Evolutionary conservation across 2,797 vertebrate species (phyloP), one percentile per base, ranked within the genome.

Genomic region (Enteromius thamalakanensis): DNA sequence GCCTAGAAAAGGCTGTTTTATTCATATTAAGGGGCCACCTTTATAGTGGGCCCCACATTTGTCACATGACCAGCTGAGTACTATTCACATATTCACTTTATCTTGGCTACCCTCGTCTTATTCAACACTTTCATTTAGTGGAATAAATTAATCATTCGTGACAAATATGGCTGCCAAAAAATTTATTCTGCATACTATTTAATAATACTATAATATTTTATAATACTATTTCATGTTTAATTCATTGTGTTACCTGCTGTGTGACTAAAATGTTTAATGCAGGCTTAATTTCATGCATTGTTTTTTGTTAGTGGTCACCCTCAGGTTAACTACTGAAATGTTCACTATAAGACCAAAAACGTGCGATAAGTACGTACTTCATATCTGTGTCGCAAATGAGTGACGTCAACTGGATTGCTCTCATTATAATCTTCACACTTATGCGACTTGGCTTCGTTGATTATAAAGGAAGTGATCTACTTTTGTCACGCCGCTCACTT

Each of bases 401-500:
- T 58, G 72, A 75, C 0, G 4, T 69, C 11, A 70, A 45, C 32
- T 21, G 23, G 23, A 29, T 60, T 4, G 53, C 37, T 60, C 17
- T 9, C 4, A 8, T 71, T 60, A 47, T 80, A 60, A 80, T 71
- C 17, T 29, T 60, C 68, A 55, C n/a, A 29, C 76, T 17, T 76
- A 45, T 60, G 53, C 40, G 3, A 19, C 71, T 29, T 45, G 67
- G 67, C 51, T 80, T 21, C 1, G 67, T 45, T 70, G 51, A 80
- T 80, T 70, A 7, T 80, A 80, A 60, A 60, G 26, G 19, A 23
- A 74, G 55, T 49, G 29, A 64, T 58, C n/a, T 58, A 71, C 23
- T 71, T 71, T 80, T 60, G 53, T 80, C 23, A 58, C 37, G 37
- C 26, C 15, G 12, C 68, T 51, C 7, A 79, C 81, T 69, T 42